Base-by-base conservation (phyloP, 2,797 vertebrate species). In the Enoplosus armatus region DNA sequence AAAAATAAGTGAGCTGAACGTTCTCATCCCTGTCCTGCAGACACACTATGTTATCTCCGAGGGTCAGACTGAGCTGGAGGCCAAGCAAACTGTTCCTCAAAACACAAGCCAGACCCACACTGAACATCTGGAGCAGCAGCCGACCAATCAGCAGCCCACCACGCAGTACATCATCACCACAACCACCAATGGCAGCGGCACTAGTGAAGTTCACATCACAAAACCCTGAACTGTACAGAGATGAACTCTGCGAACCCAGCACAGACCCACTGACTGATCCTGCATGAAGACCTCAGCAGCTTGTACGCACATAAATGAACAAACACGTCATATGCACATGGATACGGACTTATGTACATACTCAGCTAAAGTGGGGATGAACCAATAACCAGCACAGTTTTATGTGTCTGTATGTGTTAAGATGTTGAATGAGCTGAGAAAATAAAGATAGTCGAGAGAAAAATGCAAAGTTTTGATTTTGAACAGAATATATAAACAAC, bases 91-190 rank as follows among this genome's bases (percentile, higher is more conserved):
- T 0, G 86, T 88, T 37, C 87, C 95, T 55, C 95, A 96, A 87
- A 89, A 90, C 3, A 12, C 95, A 0, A 73, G 92, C 0, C 85
- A 96, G 29, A 59, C 93, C 24, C 96, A 96, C 80, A 37, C 89
- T 0, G 97, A 98, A 37, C 79, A 96, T 16, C 86, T 98, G 93
- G 98, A 98, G 50, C 93, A 96, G 12, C 95, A 95, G n/a, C 37
- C 94, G 0, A 63, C 89, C 82, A 92, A 80, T 89, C 96, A 97
- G 77, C 96, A 96, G 68, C 93, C 95, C 71, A 94, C 97, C 47
- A 97, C 97, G 0, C 98, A 99, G 90, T 99, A 98, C 93, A 98
- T 99, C 88, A 99, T 99, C 87, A 98, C 97, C 0, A 97, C 98
- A 0, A 97, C 97, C 54, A 97, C 97, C 87, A 98, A 97, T 0